Evolutionary conservation across 1,140 invertebrate genomes (phyloP).

Genomic region (Hyles euphorbiae): DNA sequence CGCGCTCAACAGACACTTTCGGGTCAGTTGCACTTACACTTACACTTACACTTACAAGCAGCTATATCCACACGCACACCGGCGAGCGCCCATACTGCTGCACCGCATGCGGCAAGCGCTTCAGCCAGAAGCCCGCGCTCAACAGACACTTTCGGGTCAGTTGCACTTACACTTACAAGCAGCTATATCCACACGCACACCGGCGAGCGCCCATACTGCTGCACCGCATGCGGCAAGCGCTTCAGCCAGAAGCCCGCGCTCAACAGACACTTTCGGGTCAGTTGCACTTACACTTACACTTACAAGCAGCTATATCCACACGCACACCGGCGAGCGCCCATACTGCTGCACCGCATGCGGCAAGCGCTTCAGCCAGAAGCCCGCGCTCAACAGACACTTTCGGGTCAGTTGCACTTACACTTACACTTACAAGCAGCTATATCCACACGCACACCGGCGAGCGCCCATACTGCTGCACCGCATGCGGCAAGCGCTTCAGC

Average conservation of each 20-base stretch:
- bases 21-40: no score
- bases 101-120: conserved; percentile 31
- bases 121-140: conserved; percentile 47
- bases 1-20: conserved; percentile 29
- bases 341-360: conserved; percentile 29
- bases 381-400: conserved; percentile 33
- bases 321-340: conserved; percentile 18
- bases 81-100: conserved; percentile 23
- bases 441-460: conserved; percentile 17
- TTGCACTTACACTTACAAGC: no score
- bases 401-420: no score
- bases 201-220: conserved; percentile 19
- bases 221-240: conserved; percentile 29
- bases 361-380: conserved; percentile 44
- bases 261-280: conserved; percentile 15
- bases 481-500: conserved; percentile 38
- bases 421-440: no score
- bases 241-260: conserved; percentile 51
- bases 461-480: conserved; percentile 19
- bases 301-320: background rate
- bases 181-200: conserved; percentile 11
- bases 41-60: no score
- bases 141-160: conserved; percentile 16
- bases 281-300: no score
- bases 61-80: conserved; percentile 10